Base-by-base conservation (phyloP, 2,888 invertebrate genomes). In the Parthenolecanium corni region DNA sequence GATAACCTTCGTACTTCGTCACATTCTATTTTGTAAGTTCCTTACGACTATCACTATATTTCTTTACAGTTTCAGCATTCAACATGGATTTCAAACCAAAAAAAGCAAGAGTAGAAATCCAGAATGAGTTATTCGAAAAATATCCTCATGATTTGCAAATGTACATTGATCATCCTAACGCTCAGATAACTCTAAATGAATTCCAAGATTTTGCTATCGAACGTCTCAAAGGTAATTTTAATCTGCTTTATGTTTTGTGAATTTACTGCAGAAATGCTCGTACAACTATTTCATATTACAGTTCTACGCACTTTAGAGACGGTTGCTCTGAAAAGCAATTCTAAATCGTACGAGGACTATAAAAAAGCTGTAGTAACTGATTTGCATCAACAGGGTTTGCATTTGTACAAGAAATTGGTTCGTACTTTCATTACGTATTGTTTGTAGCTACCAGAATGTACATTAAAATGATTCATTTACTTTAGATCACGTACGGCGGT, bases 141-240 rank as follows among this genome's bases (percentile, higher is more conserved):
- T 89, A 86, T 75, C 82, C 83, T 1, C 84, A 85, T 71, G 85
- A 86, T 75, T 76, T 92, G 14, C 83, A 84, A 73, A 79, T 95
- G 71, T 95, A 93, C 71, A 80, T 78, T 69, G 70, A 80, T 31
- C 85, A 89, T 31, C 95, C 95, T 5, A 76, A 72, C 31, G 82
- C 82, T 66, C 80, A 83, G 64, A 81, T 94, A 65, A 78, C 82
- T 62, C 77, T 95, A 21, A 79, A 83, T 66, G 91, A 93, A 73
- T 93, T 95, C 74, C 90, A 94, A 77, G 84, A 86, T 52, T 78
- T 89, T 68, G 90, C 93, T 2, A 73, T 90, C 52, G 92, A 94
- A 72, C 79, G 93, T 68, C 75, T 93, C 18, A 84, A 84, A 73
- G 75, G 79, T 79, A 69, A 68, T 66, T 49, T 2, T 46, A 6